A percentile compares a stretch with the other conserved stretches of the same genome.
Evolutionary conservation across 1,140 invertebrate genomes (phyloP).

Genomic region (Zaprionus gabonicus): DNA sequence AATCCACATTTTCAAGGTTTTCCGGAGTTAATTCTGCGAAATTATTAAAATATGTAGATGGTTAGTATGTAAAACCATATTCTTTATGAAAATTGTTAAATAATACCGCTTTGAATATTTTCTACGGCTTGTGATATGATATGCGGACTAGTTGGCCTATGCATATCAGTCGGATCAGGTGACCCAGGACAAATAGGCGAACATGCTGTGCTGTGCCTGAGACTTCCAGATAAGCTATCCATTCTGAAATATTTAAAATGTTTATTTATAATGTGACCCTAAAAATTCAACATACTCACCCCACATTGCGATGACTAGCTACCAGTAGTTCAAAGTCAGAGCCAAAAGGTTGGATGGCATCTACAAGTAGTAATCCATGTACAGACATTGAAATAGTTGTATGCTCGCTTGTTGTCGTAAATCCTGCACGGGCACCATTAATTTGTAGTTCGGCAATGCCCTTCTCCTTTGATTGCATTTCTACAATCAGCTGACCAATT

Average conservation of each 20-base stretch:
- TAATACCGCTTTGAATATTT: conserved; percentile 73
- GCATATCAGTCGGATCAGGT: conserved; percentile 85
- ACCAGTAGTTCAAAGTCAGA: conserved; percentile 97
- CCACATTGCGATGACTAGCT: conserved; percentile 96
- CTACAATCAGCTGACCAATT: conserved; percentile 94
- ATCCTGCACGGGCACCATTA: conserved; percentile 92
- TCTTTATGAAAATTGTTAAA: neutral
- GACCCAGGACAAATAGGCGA: conserved; percentile 92
- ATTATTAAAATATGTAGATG: conserved; percentile 20
- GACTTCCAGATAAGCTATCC: conserved; percentile 96
- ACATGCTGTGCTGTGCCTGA: conserved; percentile 95
- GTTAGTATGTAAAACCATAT: neutral
- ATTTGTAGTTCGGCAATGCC: conserved; percentile 96
- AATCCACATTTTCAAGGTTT: conserved; percentile 84
- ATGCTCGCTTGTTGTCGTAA: conserved; percentile 89
- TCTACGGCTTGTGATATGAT: conserved; percentile 75
- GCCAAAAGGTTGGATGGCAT: conserved; percentile 97
- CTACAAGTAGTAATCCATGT: conserved; percentile 95
- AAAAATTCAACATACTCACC: conserved; percentile 85
- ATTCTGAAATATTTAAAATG: conserved; percentile 86
- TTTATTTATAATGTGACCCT: neutral
- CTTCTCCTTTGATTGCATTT: conserved; percentile 92
- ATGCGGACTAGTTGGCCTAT: conserved; percentile 84
- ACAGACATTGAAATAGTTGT: conserved; percentile 93
- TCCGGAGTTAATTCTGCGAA: conserved; percentile 40